Evolutionary conservation across 2,113 vertebrate genomes (phyloP).

Genomic region (Gymnarchus niloticus): DNA sequence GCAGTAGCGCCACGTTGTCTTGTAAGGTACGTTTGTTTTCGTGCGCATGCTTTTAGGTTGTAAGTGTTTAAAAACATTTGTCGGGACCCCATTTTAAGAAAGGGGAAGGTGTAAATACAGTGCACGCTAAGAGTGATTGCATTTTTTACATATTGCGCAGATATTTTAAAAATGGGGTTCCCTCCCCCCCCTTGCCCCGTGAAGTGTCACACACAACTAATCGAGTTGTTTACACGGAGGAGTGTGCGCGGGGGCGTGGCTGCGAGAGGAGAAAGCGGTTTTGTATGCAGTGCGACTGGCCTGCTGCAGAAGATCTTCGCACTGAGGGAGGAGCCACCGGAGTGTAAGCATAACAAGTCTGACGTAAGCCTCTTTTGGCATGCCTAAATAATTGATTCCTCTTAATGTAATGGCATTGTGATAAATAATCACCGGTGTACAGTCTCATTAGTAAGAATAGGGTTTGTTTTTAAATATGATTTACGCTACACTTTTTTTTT

Average conservation of each 20-base stretch:
- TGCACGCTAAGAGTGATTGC: background rate
- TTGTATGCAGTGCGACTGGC: conserved; percentile 46
- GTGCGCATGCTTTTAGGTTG: background rate
- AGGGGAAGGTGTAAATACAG: background rate
- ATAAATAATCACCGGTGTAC: background rate
- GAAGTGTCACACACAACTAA: conserved; percentile 63
- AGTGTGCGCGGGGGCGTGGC: conserved; percentile 63
- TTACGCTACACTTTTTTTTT: background rate
- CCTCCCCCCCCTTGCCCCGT: conserved; percentile 46
- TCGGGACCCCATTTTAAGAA: background rate
- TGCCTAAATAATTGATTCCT: conserved; percentile 50
- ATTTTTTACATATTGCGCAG: conserved; percentile 24
- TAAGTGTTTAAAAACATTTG: background rate
- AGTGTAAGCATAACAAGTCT: conserved; percentile 63
- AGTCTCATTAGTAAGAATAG: background rate
- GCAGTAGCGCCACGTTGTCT: background rate
- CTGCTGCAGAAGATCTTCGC: conserved; percentile 39
- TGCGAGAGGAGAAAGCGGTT: conserved; percentile 50
- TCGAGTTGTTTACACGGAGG: conserved; percentile 86
- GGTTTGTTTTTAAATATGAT: background rate
- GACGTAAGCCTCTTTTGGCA: conserved; percentile 56
- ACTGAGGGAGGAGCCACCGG: conserved; percentile 46
- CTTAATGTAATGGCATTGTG: background rate
- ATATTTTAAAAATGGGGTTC: conserved; percentile 45
- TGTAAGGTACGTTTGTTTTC: background rate